A percentile compares a stretch with the other conserved stretches of the same genome.
Conservation (phyloP, 2,888 invertebrate species). For the Napeogenes sylphis region DNA sequence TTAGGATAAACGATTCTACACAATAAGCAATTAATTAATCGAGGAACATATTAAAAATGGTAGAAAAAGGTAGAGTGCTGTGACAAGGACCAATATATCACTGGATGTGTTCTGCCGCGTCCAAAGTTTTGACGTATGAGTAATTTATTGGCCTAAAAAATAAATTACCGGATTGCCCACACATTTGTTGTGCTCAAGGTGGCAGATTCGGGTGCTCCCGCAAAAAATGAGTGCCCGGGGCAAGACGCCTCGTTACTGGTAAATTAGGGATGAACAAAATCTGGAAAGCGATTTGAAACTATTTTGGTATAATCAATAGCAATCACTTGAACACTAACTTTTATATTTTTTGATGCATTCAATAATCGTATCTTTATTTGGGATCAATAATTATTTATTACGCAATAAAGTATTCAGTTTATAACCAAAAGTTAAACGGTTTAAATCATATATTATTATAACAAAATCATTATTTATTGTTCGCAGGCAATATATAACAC, state of each 20-base stretch:
- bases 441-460: neutral
- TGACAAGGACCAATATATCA: constrained; percentile 75
- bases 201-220: constrained; percentile 71
- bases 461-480: neutral
- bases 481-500: neutral
- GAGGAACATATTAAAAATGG: constrained; percentile 56
- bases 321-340: too few relatives aligned
- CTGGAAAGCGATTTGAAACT: constrained; percentile 1
- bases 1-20: constrained; percentile 51
- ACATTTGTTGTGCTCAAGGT: constrained; percentile 71
- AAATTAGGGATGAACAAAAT: constrained; percentile 32
- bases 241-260: constrained; percentile 54
- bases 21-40: constrained; percentile 64
- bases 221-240: constrained; percentile 67
- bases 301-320: too few relatives aligned
- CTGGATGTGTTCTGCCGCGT: constrained; percentile 53
- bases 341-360: too few relatives aligned
- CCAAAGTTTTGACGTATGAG: constrained; percentile 75
- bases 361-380: too few relatives aligned
- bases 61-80: constrained; percentile 61
- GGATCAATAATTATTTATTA: neutral
- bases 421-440: neutral
- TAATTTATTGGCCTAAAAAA: constrained; percentile 76
- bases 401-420: neutral
- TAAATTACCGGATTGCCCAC: constrained; percentile 75